These are phyloP conservation scores for Campoletis sonorensis DNA, from an alignment of 1,140 invertebrate genomes.

Conservation along the genomic window DNA sequence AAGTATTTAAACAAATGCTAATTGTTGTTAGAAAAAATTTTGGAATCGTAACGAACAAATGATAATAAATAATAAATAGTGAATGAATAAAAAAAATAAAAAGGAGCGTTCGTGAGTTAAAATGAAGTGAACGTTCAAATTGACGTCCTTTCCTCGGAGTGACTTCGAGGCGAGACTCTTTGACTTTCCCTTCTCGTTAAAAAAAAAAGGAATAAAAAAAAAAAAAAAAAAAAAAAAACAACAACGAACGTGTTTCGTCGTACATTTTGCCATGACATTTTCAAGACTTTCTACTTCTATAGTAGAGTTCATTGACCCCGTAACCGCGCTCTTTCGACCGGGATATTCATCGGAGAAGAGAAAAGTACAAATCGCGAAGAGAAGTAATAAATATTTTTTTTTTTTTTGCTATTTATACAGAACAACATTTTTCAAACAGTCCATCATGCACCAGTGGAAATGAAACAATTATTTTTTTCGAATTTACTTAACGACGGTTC, in stretches of 20 bases:
- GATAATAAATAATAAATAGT: too few species aligned
- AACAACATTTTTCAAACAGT: neutral
- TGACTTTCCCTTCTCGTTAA: neutral
- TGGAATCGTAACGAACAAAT: too few species aligned
- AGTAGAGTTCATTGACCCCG: slow-evolving; percentile 66
- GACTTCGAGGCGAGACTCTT: too few species aligned
- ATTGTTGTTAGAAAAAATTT: too few species aligned
- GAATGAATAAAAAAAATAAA: too few species aligned
- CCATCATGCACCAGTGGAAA: neutral
- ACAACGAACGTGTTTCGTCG: slow-evolving; percentile 30
- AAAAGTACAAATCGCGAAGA: neutral
- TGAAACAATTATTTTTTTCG: neutral
- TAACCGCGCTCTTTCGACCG: slow-evolving; percentile 29
- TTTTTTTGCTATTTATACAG: neutral
- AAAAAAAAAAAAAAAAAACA: slow-evolving; percentile 36
- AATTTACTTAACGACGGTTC: neutral
- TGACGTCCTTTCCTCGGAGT: too few species aligned
- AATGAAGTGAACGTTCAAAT: too few species aligned
- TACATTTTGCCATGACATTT: slow-evolving; percentile 72
- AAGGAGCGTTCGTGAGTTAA: too few species aligned
- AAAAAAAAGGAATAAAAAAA: neutral
- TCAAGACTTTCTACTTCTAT: slow-evolving; percentile 74
- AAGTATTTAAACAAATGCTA: too few species aligned
- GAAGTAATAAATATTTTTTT: neutral
- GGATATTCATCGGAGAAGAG: neutral